Percentiles rank a stretch among this genome's conserved stretches.
Conservation (phyloP, 2,888 invertebrate species). For the Fissipunctia ypsillon region DNA sequence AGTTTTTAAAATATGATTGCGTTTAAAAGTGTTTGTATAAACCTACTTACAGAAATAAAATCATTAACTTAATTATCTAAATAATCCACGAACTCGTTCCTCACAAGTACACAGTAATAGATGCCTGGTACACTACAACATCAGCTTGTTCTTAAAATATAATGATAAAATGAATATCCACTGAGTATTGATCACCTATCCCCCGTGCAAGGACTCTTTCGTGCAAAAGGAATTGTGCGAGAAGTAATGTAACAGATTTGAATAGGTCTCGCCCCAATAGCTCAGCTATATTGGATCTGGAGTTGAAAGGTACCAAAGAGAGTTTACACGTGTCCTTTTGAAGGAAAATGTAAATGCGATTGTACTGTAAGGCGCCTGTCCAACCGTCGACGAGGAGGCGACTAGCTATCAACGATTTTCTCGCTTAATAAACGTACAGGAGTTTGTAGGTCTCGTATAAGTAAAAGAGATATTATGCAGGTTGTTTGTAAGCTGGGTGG, state of each 20-base stretch:
- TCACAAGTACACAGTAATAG: not conserved
- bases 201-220: not conserved
- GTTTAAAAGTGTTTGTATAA: too few relatives aligned
- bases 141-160: not conserved
- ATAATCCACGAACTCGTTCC: not conserved
- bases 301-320: conserved; percentile 27
- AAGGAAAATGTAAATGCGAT: conserved; percentile 24
- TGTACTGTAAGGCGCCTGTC: not conserved
- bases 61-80: not conserved
- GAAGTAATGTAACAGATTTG: conserved; percentile 30
- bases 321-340: conserved; percentile 10
- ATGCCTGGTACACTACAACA: not conserved
- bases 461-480: too few relatives aligned
- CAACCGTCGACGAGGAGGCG: too few relatives aligned
- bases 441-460: too few relatives aligned
- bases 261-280: conserved; percentile 34
- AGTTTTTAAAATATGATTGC: too few relatives aligned
- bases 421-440: not conserved
- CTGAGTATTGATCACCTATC: conserved; percentile 27
- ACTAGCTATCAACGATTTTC: not conserved
- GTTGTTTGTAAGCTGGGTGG: too few relatives aligned
- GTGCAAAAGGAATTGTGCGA: conserved; percentile 22
- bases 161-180: not conserved
- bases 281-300: conserved; percentile 6
- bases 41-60: too few relatives aligned